Conservation (phyloP, 2,113 vertebrate species). For the Syngnathus typhle region DNA sequence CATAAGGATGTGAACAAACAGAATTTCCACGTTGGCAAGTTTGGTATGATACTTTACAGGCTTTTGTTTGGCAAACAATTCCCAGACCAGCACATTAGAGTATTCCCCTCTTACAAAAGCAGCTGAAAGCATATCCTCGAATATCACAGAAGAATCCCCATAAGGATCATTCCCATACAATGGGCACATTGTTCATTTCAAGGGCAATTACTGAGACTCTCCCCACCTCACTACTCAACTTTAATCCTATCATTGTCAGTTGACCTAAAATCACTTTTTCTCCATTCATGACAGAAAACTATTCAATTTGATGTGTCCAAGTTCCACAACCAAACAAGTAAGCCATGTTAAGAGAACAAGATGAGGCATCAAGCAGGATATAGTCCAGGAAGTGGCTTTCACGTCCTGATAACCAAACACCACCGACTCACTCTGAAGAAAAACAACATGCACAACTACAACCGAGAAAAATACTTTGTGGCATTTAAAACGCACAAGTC, state of each 20-base stretch:
- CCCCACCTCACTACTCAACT: slow-evolving; percentile 36
- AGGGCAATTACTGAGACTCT: slow-evolving; percentile 27
- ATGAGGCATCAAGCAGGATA: slow-evolving; percentile 26
- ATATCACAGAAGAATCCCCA: slow-evolving; percentile 37
- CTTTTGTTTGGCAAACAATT: neutral
- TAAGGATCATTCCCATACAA: slow-evolving; percentile 40
- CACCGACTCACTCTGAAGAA: neutral
- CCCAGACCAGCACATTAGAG: neutral
- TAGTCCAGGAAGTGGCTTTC: slow-evolving; percentile 11
- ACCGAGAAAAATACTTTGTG: neutral
- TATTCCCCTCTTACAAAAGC: slow-evolving; percentile 6
- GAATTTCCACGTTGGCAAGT: neutral
- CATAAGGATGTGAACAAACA: neutral
- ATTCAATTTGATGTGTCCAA: neutral
- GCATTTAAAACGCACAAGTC: neutral
- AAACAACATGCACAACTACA: neutral
- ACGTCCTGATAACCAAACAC: neutral
- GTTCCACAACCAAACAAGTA: neutral
- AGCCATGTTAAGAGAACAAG: slow-evolving; percentile 7
- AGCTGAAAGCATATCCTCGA: slow-evolving; percentile 26
- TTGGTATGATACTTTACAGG: neutral
- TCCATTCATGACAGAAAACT: neutral
- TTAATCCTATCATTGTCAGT: neutral
- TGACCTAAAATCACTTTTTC: neutral
- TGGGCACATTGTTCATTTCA: slow-evolving; percentile 48